Evolutionary conservation across 2,888 invertebrate species (phyloP), one percentile per base, ranked within the genome.

Genomic region (Troglohyphantes excavatus): DNA sequence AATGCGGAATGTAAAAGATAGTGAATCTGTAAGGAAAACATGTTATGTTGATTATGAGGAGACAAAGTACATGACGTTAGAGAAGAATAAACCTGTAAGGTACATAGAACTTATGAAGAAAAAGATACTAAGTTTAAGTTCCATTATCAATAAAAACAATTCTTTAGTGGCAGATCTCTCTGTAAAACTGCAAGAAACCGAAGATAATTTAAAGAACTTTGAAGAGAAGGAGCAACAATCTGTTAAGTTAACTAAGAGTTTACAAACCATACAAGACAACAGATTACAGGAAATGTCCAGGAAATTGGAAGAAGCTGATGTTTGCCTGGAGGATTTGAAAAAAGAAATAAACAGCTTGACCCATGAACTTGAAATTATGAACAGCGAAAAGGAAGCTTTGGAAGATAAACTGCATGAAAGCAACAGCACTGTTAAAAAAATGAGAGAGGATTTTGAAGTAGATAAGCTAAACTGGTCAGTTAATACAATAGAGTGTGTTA

Each of bases 401-500:
- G 33, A 68, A 21, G 0, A 68, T 13, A 13, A 68, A 13, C 5
- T 67, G 3, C 19, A 27, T 13, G 61, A 19, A 2, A 59, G 46
- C 23, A 46, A 33, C 6, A 75, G 21, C 2, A 29, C 46, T 21
- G 67, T 85, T 53, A n/a, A 75, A 29, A 19, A 33, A 17, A 23
- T 78, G 53, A 29, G 73, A 65, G 19, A 11, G 53, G 46, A 46
- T 19, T 72, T 46, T 72, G 72, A 65, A 19, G 17, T 23, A 2
- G 59, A 67, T 11, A 72, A 59, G 46, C 11, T 19, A 11, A 33
- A 29, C 11, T 75, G 81, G 87, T n/a, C 67, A 6, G n/a, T 9
- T 39, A 88, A 81, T 17, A 79, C 65, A 17, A 26, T n/a, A 23
- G 23, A 46, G 21, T 39, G 73, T 26, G 67, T 88, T 0, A 53